Evolutionary conservation across 2,113 vertebrate genomes (phyloP), one percentile per base, ranked within the genome.

Genomic region (Furnarius figulus): DNA sequence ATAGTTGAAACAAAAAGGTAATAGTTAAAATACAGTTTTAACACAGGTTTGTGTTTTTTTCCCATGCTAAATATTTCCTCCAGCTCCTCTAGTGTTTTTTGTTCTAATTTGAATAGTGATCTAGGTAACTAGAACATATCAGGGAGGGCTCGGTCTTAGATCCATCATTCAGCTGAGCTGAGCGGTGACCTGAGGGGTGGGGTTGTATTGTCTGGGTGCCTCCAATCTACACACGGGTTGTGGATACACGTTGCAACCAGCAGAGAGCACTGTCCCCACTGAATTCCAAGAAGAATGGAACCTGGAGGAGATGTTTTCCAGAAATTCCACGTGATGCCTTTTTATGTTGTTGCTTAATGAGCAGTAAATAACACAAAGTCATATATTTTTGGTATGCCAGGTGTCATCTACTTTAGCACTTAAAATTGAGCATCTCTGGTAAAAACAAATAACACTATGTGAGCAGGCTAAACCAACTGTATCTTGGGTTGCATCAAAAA

Each of bases 201-300:
- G 28, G 14, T 19, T 46, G 31, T 39, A 5, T 6, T 20, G 11
- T 31, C 9, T 16, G 18, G 18, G 22, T 15, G 11, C 2, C 8
- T 15, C 2, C 7, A 21, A 44, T 71, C 40, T 42, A 4, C 8
- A 5, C 28, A 25, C 30, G 35, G 31, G 44, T 28, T 40, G 31
- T 79, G 46, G 47, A 39, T 77, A 84, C 55, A 8, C 6, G 7
- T 13, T 19, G 40, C 44, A 59, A 71, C 75, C 98, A 97, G 90
- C 81, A 98, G 98, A 84, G 97, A 65, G 97, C 49, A 68, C 88
- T 79, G 67, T 70, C 74, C 65, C n/a, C 74, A 8, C 88, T 65
- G 40, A 23, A 11, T 79, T 23, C 37, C 42, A 3, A 21, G 39
- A n/a, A 78, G 68, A 11, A 1, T 14, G 35, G 7, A 35, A 14